Base-by-base conservation (phyloP, 2,113 vertebrate genomes). In the Columba livia region DNA sequence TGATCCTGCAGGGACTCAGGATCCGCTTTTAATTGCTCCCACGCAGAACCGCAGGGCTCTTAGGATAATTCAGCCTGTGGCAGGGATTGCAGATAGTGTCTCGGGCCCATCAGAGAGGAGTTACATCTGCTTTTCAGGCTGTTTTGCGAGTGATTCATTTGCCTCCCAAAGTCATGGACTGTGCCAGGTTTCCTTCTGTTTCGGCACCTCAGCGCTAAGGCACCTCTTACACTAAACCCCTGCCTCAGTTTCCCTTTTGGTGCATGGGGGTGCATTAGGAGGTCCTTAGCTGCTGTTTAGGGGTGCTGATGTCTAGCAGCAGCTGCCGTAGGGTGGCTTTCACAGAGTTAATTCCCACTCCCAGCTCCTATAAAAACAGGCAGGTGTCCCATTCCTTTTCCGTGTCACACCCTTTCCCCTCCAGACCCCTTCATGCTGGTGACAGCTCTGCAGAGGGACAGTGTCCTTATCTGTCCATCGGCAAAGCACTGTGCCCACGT, bases 21-120 rank as follows among this genome's bases (percentile, higher is more conserved):
- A 89, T 82, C 36, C 4, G 48, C 85, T 92, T 94, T 79, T 89
- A 96, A 94, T 88, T 92, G 87, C 78, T 94, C 77, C 83, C 88
- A 47, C 40, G 5, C 74, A 94, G 79, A 97, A 65, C 66, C 2
- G 0, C 66, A 38, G 75, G 28, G 62, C 78, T 84, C 6, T 72
- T 77, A 53, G 70, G 64, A 47, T 81, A 83, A 89, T 79, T 80
- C 71, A 95, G 73, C 66, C 87, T 6, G 0, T 1, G 26, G 75
- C 82, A 73, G 44, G 36, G 85, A 64, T 42, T 89, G 75, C 75
- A 77, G 81, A 31, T 64, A 80, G 70, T 0, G 0, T 44, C 73
- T 87, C 29, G 42, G 48, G 12, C 66, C 79, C 44, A 11, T 50
- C 34, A 80, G 53, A 81, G 57, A 69, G 17, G 21, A 72, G n/a